Percentiles rank a stretch among this genome's conserved stretches.
Conservation (phyloP, 2,797 vertebrate genomes). For the Tangara arthus region DNA sequence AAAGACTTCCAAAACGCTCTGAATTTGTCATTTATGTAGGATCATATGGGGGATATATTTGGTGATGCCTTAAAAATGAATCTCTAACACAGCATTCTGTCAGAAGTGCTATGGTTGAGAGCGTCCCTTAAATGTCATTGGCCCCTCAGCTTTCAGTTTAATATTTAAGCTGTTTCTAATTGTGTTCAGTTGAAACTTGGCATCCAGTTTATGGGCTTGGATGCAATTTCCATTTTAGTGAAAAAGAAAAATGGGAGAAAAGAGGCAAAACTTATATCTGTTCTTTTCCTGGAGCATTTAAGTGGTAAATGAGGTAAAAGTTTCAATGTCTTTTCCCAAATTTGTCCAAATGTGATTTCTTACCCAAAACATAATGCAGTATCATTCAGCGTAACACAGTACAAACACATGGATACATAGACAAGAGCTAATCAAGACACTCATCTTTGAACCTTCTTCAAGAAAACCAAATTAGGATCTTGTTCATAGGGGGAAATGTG, state of each 20-base stretch:
- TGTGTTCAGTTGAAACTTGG: constrained; percentile 32
- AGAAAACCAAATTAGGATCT: constrained; percentile 27
- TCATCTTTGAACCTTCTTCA: background rate
- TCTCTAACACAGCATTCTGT: background rate
- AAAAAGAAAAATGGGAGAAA: background rate
- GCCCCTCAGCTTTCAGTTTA: background rate
- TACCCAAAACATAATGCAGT: background rate
- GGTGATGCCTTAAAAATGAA: background rate
- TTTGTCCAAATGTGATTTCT: background rate
- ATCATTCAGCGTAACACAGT: background rate
- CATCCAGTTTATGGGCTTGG: background rate
- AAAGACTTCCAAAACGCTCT: background rate
- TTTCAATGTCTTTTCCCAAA: background rate
- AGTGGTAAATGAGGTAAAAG: background rate
- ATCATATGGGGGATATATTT: background rate
- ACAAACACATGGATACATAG: background rate
- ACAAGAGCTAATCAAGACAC: constrained; percentile 24
- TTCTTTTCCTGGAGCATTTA: background rate
- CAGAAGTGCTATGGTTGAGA: background rate
- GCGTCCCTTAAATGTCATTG: background rate
- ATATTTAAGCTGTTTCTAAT: constrained; percentile 59
- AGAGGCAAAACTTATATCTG: background rate
- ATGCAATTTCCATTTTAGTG: background rate
- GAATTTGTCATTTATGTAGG: background rate
- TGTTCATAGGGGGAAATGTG: background rate